phyloP scores from a whole-genome alignment of 2,113 vertebrate species.

The Crypturellus undulatus region DNA sequence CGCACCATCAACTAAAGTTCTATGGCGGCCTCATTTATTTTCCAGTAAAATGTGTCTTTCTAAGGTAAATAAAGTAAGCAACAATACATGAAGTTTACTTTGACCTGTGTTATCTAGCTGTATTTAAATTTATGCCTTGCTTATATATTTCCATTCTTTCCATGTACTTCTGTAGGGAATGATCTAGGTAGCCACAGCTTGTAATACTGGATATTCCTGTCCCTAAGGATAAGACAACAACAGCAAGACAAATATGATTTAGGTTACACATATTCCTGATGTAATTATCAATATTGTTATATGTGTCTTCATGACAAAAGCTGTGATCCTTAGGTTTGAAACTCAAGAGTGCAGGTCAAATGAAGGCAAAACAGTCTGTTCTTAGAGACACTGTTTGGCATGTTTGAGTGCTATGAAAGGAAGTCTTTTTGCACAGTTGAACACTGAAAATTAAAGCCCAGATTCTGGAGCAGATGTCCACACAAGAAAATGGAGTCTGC shows the following conservation, averaged over 20 bases:
- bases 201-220: background rate
- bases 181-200: background rate
- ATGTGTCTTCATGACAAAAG: background rate
- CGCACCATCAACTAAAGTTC: background rate
- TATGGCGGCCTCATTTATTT: background rate
- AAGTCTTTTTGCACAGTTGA: background rate
- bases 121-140: background rate
- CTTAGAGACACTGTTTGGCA: background rate
- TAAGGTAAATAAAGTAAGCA: background rate
- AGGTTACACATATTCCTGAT: background rate
- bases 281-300: background rate
- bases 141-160: background rate
- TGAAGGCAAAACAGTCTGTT: background rate
- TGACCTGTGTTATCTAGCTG: background rate
- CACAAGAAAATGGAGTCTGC: background rate
- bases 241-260: background rate
- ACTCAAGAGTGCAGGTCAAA: background rate
- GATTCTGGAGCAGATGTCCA: background rate
- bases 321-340: background rate
- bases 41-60: background rate
- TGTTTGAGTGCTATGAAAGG: background rate
- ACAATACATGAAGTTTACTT: background rate
- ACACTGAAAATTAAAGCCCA: background rate
- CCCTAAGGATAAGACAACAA: background rate
- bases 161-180: background rate